Evolutionary conservation across 2,888 invertebrate genomes (phyloP).

Genomic region (Marronus borbonicus): DNA sequence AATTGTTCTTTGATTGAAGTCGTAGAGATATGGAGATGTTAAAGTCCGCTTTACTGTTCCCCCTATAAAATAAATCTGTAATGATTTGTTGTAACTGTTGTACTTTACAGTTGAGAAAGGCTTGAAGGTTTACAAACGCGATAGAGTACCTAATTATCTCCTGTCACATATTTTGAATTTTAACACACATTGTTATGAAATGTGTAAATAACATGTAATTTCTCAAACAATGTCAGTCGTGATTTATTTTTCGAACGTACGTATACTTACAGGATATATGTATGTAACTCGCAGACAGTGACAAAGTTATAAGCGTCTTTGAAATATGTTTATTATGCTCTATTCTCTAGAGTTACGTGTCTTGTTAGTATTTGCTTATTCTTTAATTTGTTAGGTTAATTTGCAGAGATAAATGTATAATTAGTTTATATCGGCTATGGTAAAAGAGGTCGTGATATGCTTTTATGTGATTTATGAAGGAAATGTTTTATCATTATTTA

Average conservation of each 20-base stretch:
- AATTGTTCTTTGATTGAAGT: too few species aligned
- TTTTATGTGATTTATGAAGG: neutral
- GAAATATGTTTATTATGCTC: neutral
- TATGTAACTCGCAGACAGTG: too few species aligned
- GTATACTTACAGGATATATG: neutral
- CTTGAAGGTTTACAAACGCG: too few species aligned
- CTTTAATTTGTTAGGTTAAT: neutral
- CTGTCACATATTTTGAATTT: constrained; percentile 10
- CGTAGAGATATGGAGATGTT: too few species aligned
- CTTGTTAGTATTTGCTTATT: neutral
- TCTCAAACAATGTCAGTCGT: neutral
- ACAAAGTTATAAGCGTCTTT: neutral
- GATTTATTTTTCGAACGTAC: constrained; percentile 7
- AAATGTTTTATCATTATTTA: neutral
- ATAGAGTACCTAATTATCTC: neutral
- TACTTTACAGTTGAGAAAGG: too few species aligned
- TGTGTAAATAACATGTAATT: constrained; percentile 7
- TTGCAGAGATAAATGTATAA: neutral
- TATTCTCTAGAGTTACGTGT: neutral
- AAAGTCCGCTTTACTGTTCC: too few species aligned
- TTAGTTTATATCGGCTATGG: neutral
- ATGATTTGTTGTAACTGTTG: too few species aligned
- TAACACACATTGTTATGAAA: neutral
- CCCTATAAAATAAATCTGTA: too few species aligned
- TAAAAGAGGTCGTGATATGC: neutral